Conservation (phyloP, 2,113 vertebrate species). For the Sorex fumeus region DNA sequence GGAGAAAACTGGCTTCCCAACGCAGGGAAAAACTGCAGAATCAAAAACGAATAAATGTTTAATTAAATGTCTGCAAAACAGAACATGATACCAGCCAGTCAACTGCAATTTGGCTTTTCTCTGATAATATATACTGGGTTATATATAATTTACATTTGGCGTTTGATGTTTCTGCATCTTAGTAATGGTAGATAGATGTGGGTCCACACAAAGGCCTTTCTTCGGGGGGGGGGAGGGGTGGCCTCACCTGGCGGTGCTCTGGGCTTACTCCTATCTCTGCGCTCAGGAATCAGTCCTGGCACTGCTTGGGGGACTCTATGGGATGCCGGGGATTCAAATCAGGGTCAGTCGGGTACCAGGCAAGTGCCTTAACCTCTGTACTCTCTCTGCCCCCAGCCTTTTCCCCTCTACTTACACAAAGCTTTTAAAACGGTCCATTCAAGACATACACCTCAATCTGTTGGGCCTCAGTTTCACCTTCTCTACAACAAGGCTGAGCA, state of each 20-base stretch:
- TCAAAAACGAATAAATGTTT: conserved; percentile 84
- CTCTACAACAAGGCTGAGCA: conserved; percentile 22
- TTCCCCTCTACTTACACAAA: neutral
- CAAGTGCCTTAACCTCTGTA: no score
- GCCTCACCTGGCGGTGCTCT: no score
- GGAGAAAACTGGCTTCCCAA: conserved; percentile 64
- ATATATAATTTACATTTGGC: conserved; percentile 76
- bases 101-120: conserved; percentile 79
- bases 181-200: conserved; percentile 56
- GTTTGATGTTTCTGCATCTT: conserved; percentile 70
- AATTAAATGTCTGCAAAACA: conserved; percentile 82
- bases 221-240: no score
- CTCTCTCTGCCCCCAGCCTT: no score
- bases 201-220: neutral
- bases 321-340: no score
- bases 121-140: conserved; percentile 70
- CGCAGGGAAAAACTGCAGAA: conserved; percentile 73
- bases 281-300: no score
- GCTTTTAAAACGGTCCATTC: conserved; percentile 42
- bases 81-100: conserved; percentile 76
- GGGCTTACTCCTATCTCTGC: no score
- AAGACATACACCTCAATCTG: conserved; percentile 28
- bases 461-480: conserved; percentile 61
- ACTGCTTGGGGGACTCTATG: no score
- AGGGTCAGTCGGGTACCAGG: no score